Conservation (phyloP, 2,888 invertebrate genomes). For the Stictocephala bisonia region DNA sequence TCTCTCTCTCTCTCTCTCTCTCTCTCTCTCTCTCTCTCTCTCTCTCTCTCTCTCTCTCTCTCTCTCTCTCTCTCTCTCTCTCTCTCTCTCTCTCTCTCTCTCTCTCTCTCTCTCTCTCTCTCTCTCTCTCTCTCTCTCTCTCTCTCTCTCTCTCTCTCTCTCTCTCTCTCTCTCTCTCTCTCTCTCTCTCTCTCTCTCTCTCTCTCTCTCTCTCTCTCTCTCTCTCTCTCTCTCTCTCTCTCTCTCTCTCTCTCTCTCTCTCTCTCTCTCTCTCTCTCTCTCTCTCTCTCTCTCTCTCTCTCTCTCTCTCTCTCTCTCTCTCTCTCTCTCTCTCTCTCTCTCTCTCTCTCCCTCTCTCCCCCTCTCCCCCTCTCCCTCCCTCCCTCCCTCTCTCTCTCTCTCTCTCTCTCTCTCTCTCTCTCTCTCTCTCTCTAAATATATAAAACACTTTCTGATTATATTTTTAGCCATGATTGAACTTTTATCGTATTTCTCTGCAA, state of each 20-base stretch:
- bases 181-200: not conserved
- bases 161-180: not conserved
- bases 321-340: not conserved
- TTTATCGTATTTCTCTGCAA: too few relatives aligned
- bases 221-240: not conserved
- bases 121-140: not conserved
- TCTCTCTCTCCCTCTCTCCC: not conserved
- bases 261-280: not conserved
- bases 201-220: not conserved
- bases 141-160: not conserved
- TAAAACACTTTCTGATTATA: not conserved
- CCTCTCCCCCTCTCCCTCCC: not conserved
- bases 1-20: not conserved
- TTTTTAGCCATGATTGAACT: too few relatives aligned
- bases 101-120: not conserved
- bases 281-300: not conserved
- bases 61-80: not conserved
- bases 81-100: not conserved
- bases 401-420: not conserved
- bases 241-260: not conserved
- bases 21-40: not conserved
- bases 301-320: not conserved
- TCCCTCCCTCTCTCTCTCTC: not conserved
- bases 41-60: not conserved
- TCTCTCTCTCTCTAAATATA: too few relatives aligned